These are phyloP conservation scores for Podarcis raffonei DNA, from an alignment of 2,113 vertebrate genomes.

Conservation along the genomic window DNA sequence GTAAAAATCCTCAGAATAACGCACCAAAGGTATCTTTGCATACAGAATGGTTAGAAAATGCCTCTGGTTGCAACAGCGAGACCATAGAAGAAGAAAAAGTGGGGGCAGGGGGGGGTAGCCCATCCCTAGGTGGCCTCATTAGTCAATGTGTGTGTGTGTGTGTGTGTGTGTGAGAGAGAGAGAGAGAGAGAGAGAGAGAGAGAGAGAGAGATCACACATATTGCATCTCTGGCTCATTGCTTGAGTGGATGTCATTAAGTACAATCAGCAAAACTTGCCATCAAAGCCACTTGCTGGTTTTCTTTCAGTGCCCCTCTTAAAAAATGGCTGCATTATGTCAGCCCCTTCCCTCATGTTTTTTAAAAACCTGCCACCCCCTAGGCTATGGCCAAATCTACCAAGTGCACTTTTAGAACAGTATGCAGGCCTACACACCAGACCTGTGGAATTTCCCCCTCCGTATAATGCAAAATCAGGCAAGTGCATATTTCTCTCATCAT, in stretches of 20 bases:
- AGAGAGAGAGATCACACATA: not conserved
- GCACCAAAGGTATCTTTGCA: constrained; percentile 37
- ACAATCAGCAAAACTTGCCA: constrained; percentile 42
- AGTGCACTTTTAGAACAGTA: constrained; percentile 28
- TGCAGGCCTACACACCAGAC: accelerated
- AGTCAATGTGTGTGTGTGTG: not conserved
- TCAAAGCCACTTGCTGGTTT: constrained; percentile 38
- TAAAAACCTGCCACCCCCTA: constrained; percentile 32
- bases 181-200: not conserved
- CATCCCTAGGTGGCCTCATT: not conserved
- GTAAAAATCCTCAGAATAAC: constrained; percentile 31
- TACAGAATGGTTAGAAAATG: not conserved
- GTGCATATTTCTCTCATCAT: not conserved
- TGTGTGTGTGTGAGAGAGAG: constrained; percentile 8
- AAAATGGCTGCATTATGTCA: constrained; percentile 33
- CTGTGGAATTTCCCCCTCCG: not conserved
- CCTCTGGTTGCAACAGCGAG: constrained; percentile 40
- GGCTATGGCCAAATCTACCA: constrained; percentile 22
- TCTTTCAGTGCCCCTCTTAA: constrained; percentile 47
- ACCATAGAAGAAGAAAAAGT: not conserved
- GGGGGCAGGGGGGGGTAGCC: not conserved
- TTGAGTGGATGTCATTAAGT: constrained; percentile 23
- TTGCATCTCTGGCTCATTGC: constrained; percentile 9
- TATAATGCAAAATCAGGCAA: not conserved
- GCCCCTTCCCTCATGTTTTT: constrained; percentile 34